Percentiles rank a stretch among this genome's conserved stretches.
Evolutionary conservation across 2,113 vertebrate genomes (phyloP).

Genomic region (Salvelinus fontinalis): DNA sequence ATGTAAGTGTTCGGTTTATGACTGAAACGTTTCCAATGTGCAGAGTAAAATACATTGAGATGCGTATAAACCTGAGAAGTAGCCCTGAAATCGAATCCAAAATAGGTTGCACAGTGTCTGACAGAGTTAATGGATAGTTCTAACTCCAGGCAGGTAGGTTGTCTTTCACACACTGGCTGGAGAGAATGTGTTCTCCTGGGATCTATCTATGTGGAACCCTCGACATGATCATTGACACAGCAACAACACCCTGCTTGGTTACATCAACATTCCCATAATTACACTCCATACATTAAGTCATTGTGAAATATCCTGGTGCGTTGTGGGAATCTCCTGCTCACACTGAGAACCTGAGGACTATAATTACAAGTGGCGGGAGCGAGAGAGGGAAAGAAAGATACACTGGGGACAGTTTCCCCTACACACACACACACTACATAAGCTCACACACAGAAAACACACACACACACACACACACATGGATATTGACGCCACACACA

Average conservation of each 20-base stretch:
- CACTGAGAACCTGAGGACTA: constrained; percentile 16
- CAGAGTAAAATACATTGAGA: no score
- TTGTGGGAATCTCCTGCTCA: constrained; percentile 6
- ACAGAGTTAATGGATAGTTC: no score
- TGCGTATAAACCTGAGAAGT: no score
- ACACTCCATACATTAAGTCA: constrained; percentile 14
- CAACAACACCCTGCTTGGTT: neutral
- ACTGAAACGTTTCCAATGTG: no score
- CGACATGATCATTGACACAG: neutral
- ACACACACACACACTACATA: neutral
- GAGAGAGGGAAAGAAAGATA: constrained; percentile 9
- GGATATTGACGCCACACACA: neutral
- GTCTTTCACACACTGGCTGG: neutral
- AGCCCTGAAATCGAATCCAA: no score
- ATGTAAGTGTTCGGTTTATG: no score
- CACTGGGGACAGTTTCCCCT: neutral
- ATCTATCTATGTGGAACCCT: neutral
- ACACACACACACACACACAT: neutral
- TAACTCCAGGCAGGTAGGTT: no score
- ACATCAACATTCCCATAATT: neutral
- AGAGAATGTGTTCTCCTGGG: neutral
- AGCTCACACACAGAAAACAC: neutral
- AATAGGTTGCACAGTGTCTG: no score
- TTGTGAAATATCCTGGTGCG: constrained; percentile 19
- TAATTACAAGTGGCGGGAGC: constrained; percentile 31